Conservation (phyloP, 2,888 invertebrate genomes). For the Melanchra persicariae region DNA sequence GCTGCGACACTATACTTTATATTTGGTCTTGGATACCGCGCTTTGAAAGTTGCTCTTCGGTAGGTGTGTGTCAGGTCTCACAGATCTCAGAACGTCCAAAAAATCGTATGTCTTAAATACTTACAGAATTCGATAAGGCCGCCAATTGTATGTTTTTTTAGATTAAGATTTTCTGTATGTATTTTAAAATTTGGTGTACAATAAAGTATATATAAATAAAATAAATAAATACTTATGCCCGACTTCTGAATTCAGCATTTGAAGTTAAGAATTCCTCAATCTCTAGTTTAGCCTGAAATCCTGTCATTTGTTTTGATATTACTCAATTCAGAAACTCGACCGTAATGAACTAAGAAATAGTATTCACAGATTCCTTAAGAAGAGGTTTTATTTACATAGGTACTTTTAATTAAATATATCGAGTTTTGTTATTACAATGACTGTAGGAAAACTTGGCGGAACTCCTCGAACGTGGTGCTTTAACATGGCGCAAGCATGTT, state of each 20-base stretch:
- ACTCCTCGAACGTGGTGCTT: neutral
- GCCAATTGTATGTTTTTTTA: no score
- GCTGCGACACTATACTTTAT: slow-evolving; percentile 4
- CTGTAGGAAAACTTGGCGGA: neutral
- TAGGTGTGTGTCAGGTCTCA: neutral
- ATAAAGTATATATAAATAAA: no score
- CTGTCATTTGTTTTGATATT: no score
- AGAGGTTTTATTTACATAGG: slow-evolving; percentile 19
- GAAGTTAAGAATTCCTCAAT: no score
- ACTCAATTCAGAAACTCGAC: no score
- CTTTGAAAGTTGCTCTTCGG: neutral
- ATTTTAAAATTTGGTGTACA: no score
- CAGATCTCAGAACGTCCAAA: neutral
- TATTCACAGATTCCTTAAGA: neutral
- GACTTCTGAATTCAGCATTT: no score
- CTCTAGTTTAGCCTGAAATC: no score
- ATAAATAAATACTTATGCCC: no score
- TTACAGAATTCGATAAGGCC: no score
- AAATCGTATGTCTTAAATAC: neutral
- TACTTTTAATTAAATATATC: slow-evolving; percentile 8
- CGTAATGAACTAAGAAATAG: neutral
- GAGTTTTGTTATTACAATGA: slow-evolving; percentile 5
- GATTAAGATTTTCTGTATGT: no score
- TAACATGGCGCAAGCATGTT: neutral
- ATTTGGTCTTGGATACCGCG: no score